A percentile compares a stretch with the other conserved stretches of the same genome.
phyloP scores from a whole-genome alignment of 2,797 vertebrate genomes.

The Chaunax sp. region DNA sequence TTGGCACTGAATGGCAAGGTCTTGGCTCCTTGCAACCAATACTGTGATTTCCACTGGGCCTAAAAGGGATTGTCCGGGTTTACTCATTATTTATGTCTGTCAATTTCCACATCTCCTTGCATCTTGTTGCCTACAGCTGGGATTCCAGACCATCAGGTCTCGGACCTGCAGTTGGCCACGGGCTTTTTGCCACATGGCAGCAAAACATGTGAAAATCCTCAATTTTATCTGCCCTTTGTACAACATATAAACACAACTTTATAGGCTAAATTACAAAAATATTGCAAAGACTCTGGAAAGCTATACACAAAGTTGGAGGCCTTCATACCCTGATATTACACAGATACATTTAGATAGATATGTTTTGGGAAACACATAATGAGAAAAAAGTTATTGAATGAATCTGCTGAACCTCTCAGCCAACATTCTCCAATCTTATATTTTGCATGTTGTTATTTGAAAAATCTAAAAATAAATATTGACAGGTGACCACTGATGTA shows the following conservation, averaged over 20 bases:
- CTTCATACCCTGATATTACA: slow-evolving; percentile 7
- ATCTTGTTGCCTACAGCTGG: slow-evolving; percentile 59
- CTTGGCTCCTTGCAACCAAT: slow-evolving; percentile 61
- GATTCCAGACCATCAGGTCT: slow-evolving; percentile 53
- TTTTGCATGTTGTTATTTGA: background rate
- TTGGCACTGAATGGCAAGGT: slow-evolving; percentile 59
- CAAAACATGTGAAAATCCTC: slow-evolving; percentile 57
- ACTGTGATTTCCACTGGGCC: slow-evolving; percentile 66
- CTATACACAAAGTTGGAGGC: slow-evolving; percentile 24
- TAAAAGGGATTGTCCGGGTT: slow-evolving; percentile 56
- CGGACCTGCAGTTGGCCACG: slow-evolving; percentile 20
- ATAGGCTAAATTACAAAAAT: slow-evolving; percentile 40
- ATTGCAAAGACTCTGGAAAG: slow-evolving; percentile 32
- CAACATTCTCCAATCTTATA: background rate
- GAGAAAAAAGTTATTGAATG: slow-evolving; percentile 7
- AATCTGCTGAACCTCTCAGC: background rate
- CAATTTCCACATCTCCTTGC: slow-evolving; percentile 66
- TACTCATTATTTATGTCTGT: slow-evolving; percentile 73
- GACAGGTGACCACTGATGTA: background rate
- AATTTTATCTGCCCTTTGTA: slow-evolving; percentile 61
- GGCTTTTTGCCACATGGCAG: slow-evolving; percentile 35
- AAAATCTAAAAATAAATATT: background rate
- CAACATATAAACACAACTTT: slow-evolving; percentile 57
- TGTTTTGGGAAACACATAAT: background rate
- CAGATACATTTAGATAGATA: background rate